Percentiles rank a stretch among this genome's conserved stretches.
Conservation (phyloP, 2,888 invertebrate species). For the Parnassius glacialis region DNA sequence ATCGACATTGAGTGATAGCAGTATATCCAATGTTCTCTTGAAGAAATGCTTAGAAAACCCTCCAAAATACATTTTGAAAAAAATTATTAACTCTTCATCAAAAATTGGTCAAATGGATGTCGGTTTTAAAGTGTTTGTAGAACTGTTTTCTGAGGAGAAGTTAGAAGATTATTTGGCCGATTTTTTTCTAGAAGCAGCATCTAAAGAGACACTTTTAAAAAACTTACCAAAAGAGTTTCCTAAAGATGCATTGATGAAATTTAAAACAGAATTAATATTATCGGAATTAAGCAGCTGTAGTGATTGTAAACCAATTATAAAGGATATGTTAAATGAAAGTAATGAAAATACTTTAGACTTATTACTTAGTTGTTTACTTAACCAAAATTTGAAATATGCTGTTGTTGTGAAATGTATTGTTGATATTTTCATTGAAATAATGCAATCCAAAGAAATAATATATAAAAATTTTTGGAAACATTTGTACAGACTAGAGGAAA, state of each 20-base stretch:
- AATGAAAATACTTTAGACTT: constrained; percentile 50
- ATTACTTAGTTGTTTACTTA: constrained; percentile 53
- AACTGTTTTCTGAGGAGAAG: constrained; percentile 54
- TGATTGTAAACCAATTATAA: constrained; percentile 38
- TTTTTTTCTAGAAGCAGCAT: constrained; percentile 64
- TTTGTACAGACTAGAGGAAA: constrained; percentile 50
- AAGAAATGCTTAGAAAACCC: constrained; percentile 60
- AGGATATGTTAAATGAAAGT: constrained; percentile 46
- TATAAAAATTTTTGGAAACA: constrained; percentile 58
- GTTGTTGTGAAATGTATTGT: constrained; percentile 41
- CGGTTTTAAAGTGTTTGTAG: constrained; percentile 54
- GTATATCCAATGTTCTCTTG: constrained; percentile 41
- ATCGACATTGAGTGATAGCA: constrained; percentile 43
- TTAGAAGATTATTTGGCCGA: constrained; percentile 56
- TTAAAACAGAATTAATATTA: constrained; percentile 57
- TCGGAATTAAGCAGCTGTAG: constrained; percentile 42
- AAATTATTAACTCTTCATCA: constrained; percentile 57
- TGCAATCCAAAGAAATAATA: constrained; percentile 42
- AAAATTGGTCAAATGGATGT: constrained; percentile 52
- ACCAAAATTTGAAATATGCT: constrained; percentile 42
- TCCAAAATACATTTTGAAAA: constrained; percentile 60
- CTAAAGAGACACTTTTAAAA: constrained; percentile 56
- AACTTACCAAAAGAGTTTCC: constrained; percentile 48
- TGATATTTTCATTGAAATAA: constrained; percentile 42
- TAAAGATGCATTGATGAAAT: constrained; percentile 47